phyloP scores from a whole-genome alignment of 1,140 invertebrate species.

The Diachasmimorpha longicaudata region DNA sequence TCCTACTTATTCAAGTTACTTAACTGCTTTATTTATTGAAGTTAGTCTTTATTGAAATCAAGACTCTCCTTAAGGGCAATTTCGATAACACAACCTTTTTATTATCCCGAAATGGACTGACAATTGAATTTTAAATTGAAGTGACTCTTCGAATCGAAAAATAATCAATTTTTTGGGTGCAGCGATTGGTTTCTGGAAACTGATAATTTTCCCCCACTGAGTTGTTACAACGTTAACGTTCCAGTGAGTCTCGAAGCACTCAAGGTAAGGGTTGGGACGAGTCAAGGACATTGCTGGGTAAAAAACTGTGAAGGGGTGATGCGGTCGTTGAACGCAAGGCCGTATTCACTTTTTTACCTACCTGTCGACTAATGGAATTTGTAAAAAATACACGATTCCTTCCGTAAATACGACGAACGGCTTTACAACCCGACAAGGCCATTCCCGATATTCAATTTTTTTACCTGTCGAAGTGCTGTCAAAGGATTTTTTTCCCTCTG shows the following conservation, averaged over 20 bases:
- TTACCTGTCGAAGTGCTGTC: not conserved
- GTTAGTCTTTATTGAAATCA: no score
- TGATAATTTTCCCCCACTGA: no score
- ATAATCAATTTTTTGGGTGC: no score
- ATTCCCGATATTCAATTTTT: not conserved
- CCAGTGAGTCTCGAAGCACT: not conserved
- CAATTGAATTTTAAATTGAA: no score
- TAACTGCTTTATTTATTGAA: no score
- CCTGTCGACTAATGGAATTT: not conserved
- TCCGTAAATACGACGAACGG: not conserved
- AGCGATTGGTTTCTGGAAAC: no score
- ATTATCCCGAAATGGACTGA: no score
- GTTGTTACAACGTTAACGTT: not conserved
- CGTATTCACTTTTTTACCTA: not conserved
- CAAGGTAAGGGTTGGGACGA: constrained; percentile 27
- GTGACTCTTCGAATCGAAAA: no score
- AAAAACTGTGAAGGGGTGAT: constrained; percentile 17
- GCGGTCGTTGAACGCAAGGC: constrained; percentile 19
- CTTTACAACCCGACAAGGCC: not conserved
- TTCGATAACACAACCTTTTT: no score
- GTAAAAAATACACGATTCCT: not conserved
- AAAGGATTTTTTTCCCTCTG: not conserved
- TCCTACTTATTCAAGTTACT: no score
- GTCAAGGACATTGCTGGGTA: not conserved
- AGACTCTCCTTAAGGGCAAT: no score